Conservation (phyloP, 2,113 vertebrate species). For the Scatophagus argus region DNA sequence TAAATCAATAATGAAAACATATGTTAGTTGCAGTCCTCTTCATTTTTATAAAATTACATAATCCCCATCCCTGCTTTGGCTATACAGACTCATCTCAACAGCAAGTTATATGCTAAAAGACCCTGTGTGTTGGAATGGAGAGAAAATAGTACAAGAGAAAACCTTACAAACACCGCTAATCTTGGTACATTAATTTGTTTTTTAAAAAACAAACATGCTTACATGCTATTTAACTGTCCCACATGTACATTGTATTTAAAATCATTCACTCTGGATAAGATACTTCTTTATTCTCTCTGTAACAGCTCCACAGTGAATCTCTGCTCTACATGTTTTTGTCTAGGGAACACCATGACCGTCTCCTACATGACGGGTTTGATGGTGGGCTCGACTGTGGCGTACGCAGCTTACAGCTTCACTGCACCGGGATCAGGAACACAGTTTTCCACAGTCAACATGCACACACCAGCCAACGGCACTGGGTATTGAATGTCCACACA, state of each 20-base stretch:
- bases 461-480: constrained; percentile 72
- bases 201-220: too few relatives aligned
- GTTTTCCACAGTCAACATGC: constrained; percentile 56
- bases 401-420: constrained; percentile 93
- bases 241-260: neutral
- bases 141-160: too few relatives aligned
- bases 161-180: too few relatives aligned
- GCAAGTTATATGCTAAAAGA: neutral
- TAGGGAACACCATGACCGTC: constrained; percentile 99
- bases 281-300: constrained; percentile 1
- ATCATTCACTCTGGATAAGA: neutral
- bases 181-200: too few relatives aligned
- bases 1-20: neutral
- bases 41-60: too few relatives aligned
- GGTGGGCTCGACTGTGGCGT: constrained; percentile 93
- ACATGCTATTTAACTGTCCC: neutral
- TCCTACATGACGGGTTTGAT: constrained; percentile 98
- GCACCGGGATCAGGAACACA: constrained; percentile 80
- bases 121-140: too few relatives aligned
- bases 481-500: constrained; percentile 81
- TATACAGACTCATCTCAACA: too few relatives aligned
- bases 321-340: constrained; percentile 7
- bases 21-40: neutral
- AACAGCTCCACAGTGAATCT: neutral
- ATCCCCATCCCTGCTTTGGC: too few relatives aligned